Base-by-base conservation (phyloP, 2,113 vertebrate species). In the Odontophorus gujanensis region DNA sequence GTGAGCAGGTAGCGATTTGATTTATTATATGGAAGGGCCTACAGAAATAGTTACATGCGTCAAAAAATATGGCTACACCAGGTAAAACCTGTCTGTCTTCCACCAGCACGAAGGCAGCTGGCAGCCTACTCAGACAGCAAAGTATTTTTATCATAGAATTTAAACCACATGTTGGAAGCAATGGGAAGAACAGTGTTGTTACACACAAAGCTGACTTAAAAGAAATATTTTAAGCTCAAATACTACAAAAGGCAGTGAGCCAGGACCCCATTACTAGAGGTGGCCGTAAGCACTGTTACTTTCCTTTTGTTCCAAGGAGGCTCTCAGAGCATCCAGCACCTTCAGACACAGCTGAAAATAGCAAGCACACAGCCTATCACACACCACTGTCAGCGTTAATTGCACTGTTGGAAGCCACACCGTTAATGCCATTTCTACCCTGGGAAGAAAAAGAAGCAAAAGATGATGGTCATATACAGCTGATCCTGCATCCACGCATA, bases 291-390 rank as follows among this genome's bases (percentile, higher is more conserved):
- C 11, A 53, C 8, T 7, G 11, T n/a, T 28, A 57, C 19, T 57
- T 59, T 26, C 28, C 6, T 1, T 62, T 61, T 55, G 13, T 4
- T 67, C 40, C 62, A 83, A 5, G 0, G 0, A 2, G 4, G 58
- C 53, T 76, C 53, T 79, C 53, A 53, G 11, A 51, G 51, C 25
- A 36, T 38, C 50, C 50, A 69, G 50, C 50, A 50, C 40, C 81
- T 57, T 30, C 38, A 48, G 11, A 34, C 40, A 61, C 38, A 32
- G 22, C 50, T 88, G n/a, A 47, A 81, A 74, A 36, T 6, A 72
- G 45, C 36, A 81, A 9, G 36, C 42, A 59, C 2, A 1, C 5
- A 43, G 5, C 9, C 22, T 8, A 7, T 50, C 42, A 20, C 7
- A 71, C 45, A 77, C 45, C 22, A 8, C 13, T 16, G 71, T 6